Percentiles rank a stretch among this genome's conserved stretches.
Evolutionary conservation across 2,113 vertebrate species (phyloP).

Genomic region (Ochotona curzoniae): DNA sequence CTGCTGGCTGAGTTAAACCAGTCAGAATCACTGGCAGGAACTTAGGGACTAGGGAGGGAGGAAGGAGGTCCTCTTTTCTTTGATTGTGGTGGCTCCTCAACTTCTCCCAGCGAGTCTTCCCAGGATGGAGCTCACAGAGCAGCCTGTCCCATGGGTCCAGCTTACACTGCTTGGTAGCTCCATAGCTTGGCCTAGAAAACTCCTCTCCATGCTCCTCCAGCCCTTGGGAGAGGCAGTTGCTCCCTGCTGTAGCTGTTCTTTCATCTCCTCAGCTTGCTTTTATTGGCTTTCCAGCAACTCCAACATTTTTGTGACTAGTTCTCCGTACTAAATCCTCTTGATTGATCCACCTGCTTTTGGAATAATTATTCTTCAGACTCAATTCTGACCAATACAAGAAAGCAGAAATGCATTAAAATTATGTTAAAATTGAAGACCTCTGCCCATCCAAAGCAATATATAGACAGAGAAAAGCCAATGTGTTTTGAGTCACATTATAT

Average conservation of each 20-base stretch:
- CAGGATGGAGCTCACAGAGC: too few species aligned
- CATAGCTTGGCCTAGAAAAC: not conserved
- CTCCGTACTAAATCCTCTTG: not conserved
- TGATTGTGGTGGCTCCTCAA: not conserved
- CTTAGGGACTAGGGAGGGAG: not conserved
- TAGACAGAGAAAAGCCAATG: not conserved
- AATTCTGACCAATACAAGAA: not conserved
- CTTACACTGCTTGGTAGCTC: not conserved
- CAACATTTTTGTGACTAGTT: not conserved
- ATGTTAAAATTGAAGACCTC: constrained; percentile 20
- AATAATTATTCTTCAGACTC: not conserved
- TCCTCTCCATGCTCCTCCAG: not conserved
- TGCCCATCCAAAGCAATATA: not conserved
- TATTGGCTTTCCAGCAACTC: not conserved
- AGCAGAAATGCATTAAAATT: not conserved
- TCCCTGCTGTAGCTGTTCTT: not conserved
- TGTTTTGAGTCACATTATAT: not conserved
- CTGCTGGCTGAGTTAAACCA: not conserved
- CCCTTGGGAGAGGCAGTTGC: not conserved
- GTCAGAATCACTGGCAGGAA: not conserved
- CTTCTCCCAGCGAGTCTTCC: not conserved
- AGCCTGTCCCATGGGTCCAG: not conserved
- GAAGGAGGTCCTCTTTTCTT: not conserved
- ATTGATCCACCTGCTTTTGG: not conserved
- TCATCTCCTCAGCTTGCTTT: not conserved